phyloP scores from a whole-genome alignment of 2,797 vertebrate genomes.

The Lepidocolaptes lacrymiger region DNA sequence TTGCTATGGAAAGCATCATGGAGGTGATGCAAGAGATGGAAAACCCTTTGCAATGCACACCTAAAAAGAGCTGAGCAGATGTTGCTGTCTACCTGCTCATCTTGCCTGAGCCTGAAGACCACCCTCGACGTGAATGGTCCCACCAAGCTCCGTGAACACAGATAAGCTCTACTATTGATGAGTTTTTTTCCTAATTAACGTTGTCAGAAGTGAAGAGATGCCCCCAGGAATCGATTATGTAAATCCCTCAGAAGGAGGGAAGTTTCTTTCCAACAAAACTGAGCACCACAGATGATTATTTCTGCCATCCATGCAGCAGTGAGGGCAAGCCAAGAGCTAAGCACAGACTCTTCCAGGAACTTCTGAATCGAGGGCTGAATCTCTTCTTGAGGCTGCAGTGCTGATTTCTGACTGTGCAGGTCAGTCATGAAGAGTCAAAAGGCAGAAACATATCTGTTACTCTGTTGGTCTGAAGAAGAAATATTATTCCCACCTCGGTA shows the following conservation, averaged over 20 bases:
- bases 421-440: not conserved
- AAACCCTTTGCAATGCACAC: not conserved
- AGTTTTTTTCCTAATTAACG: not conserved
- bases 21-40: not conserved
- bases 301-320: not conserved
- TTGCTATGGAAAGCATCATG: not conserved
- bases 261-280: not conserved
- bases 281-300: not conserved
- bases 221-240: not conserved
- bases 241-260: not conserved
- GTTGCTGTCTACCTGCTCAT: not conserved
- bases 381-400: not conserved
- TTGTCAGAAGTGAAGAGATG: not conserved
- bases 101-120: not conserved
- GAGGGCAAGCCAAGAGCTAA: not conserved
- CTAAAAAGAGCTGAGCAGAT: not conserved
- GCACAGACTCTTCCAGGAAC: not conserved
- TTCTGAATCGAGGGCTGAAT: not conserved
- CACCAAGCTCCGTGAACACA: not conserved
- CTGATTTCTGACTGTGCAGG: not conserved
- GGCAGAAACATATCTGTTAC: conserved; percentile 8
- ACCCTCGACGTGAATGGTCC: rapidly evolving
- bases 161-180: not conserved
- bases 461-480: conserved; percentile 21
- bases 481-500: not conserved